Conservation (phyloP, 2,113 vertebrate genomes). For the Syngnathus floridae region DNA sequence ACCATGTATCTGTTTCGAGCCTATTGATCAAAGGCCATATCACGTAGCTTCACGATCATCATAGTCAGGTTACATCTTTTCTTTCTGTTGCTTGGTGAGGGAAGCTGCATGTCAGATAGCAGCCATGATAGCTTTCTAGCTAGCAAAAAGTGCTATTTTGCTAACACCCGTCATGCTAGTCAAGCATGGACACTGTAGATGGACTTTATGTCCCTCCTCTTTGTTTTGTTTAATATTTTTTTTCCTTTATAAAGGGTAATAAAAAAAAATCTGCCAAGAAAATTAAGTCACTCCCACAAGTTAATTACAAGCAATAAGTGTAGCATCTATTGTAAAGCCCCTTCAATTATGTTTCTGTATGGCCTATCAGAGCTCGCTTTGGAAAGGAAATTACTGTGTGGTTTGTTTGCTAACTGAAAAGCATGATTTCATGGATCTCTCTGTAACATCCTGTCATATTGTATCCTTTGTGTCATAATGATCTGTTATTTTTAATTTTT, state of each 20-base stretch:
- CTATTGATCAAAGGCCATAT: constrained; percentile 54
- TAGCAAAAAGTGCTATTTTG: constrained; percentile 64
- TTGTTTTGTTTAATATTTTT: constrained; percentile 72
- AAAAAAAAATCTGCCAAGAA: constrained; percentile 68
- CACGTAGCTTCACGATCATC: constrained; percentile 58
- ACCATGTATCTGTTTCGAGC: constrained; percentile 43
- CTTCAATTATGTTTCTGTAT: constrained; percentile 37
- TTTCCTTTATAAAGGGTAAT: constrained; percentile 62
- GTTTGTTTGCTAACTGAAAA: neutral
- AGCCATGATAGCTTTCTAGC: constrained; percentile 82
- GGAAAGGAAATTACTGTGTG: constrained; percentile 11
- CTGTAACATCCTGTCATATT: constrained; percentile 39
- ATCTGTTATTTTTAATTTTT: constrained; percentile 12
- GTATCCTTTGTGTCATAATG: constrained; percentile 24
- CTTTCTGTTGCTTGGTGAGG: constrained; percentile 44
- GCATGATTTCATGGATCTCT: no score
- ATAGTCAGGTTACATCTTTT: constrained; percentile 35
- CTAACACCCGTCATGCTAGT: constrained; percentile 54
- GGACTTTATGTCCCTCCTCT: constrained; percentile 55
- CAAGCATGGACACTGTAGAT: constrained; percentile 75
- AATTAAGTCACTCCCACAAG: constrained; percentile 35
- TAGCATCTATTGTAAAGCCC: constrained; percentile 74
- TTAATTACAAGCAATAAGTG: constrained; percentile 85
- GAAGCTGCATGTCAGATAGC: constrained; percentile 76
- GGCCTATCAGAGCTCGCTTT: neutral